Conservation (phyloP, 2,113 vertebrate species). For the Syrrhaptes paradoxus region DNA sequence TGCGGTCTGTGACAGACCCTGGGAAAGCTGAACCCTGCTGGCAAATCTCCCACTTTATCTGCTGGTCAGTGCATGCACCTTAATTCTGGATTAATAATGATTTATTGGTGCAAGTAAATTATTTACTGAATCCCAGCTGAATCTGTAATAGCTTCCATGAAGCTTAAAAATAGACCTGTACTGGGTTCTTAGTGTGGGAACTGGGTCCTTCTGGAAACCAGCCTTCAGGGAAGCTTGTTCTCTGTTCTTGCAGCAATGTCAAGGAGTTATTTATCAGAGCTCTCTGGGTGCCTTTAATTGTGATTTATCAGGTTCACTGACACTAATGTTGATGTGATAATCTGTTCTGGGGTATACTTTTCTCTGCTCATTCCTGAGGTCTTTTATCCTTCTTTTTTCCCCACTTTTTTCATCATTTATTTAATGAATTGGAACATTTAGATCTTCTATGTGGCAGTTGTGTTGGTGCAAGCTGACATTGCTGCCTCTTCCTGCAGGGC, state of each 20-base stretch:
- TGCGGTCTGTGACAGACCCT: neutral
- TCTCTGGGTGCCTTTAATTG: neutral
- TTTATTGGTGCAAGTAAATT: neutral
- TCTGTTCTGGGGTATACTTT: neutral
- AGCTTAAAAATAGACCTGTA: neutral
- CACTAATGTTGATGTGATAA: neutral
- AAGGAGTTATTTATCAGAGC: neutral
- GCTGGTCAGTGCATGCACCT: neutral
- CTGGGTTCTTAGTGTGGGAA: accelerated
- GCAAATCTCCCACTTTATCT: neutral
- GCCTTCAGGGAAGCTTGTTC: no score
- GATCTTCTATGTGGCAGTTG: neutral
- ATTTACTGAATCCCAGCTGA: neutral
- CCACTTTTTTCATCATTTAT: neutral
- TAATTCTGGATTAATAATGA: neutral
- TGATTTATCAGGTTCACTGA: neutral
- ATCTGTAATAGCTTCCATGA: neutral
- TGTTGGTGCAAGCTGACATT: neutral
- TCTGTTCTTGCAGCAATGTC: neutral
- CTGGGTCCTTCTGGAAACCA: neutral
- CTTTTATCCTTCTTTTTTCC: neutral
- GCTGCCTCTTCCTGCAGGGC: neutral
- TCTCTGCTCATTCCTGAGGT: neutral
- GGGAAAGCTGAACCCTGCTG: neutral
- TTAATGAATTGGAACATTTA: neutral